phyloP scores from a whole-genome alignment of 2,797 vertebrate genomes.

The Pangasius macronema region DNA sequence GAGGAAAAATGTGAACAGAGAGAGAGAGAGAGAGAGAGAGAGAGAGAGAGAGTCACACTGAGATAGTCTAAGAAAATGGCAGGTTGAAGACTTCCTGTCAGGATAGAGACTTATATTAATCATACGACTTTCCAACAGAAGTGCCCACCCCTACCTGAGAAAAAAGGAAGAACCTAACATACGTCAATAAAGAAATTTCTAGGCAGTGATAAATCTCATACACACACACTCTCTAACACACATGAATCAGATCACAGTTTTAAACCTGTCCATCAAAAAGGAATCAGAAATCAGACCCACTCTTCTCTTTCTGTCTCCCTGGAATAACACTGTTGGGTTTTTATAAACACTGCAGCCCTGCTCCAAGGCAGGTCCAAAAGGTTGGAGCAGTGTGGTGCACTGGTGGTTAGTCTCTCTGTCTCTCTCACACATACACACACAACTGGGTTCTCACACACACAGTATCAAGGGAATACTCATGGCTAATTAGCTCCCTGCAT shows the following conservation, averaged over 20 bases:
- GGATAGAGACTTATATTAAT: slow-evolving; percentile 22
- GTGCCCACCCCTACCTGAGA: background rate
- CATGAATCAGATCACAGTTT: slow-evolving; percentile 37
- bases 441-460: slow-evolving; percentile 80
- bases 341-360: slow-evolving; percentile 65
- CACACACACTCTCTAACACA: background rate
- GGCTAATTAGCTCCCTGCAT: slow-evolving; percentile 83
- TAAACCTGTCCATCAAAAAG: slow-evolving; percentile 49
- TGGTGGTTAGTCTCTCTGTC: slow-evolving; percentile 58
- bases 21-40: slow-evolving; percentile 25
- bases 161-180: background rate
- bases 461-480: slow-evolving; percentile 80
- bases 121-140: slow-evolving; percentile 32
- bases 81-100: slow-evolving; percentile 35
- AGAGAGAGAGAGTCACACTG: slow-evolving; percentile 29
- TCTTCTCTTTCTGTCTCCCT: slow-evolving; percentile 46
- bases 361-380: slow-evolving; percentile 68
- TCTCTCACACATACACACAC: slow-evolving; percentile 52
- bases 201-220: slow-evolving; percentile 25
- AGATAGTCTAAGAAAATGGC: slow-evolving; percentile 34
- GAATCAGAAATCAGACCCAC: slow-evolving; percentile 37
- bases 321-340: slow-evolving; percentile 59
- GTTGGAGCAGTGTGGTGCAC: slow-evolving; percentile 71
- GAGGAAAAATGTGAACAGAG: slow-evolving; percentile 20
- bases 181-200: slow-evolving; percentile 13